phyloP scores from a whole-genome alignment of 2,113 vertebrate species.

The Chaetodon trifascialis region DNA sequence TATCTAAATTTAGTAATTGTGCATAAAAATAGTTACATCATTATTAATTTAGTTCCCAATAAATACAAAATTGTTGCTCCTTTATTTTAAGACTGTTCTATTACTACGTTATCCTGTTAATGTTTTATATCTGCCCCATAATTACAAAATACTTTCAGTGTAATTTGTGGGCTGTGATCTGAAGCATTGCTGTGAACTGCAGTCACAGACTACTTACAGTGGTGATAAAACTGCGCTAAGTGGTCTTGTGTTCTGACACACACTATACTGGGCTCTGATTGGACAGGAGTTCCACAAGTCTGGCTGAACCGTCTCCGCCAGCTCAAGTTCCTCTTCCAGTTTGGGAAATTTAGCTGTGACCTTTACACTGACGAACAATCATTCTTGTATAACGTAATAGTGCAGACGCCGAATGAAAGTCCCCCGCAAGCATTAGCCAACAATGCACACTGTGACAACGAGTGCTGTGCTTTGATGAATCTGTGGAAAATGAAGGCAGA shows the following conservation, averaged over 20 bases:
- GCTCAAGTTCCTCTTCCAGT: slow-evolving; percentile 1
- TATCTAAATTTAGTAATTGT: background rate
- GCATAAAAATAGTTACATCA: background rate
- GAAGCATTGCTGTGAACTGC: slow-evolving; percentile 10
- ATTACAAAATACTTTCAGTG: slow-evolving; percentile 19
- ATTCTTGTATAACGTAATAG: background rate
- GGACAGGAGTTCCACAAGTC: slow-evolving; percentile 24
- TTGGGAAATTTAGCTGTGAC: slow-evolving; percentile 15
- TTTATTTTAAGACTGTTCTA: background rate
- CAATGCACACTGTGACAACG: background rate
- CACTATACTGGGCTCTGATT: slow-evolving; percentile 45
- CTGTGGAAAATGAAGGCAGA: slow-evolving; percentile 40
- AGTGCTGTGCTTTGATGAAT: slow-evolving; percentile 1
- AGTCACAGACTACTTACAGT: background rate
- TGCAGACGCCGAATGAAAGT: background rate
- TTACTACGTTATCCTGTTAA: background rate
- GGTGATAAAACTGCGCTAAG: slow-evolving; percentile 31
- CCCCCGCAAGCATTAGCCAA: background rate
- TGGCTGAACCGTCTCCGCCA: background rate
- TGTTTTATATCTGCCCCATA: slow-evolving; percentile 21
- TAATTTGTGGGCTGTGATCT: slow-evolving; percentile 30
- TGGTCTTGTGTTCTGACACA: slow-evolving; percentile 21
- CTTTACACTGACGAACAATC: slow-evolving; percentile 5
- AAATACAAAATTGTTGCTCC: background rate
- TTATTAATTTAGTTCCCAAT: background rate